phyloP scores from a whole-genome alignment of 2,797 vertebrate genomes.

The Anguilla anguilla region DNA sequence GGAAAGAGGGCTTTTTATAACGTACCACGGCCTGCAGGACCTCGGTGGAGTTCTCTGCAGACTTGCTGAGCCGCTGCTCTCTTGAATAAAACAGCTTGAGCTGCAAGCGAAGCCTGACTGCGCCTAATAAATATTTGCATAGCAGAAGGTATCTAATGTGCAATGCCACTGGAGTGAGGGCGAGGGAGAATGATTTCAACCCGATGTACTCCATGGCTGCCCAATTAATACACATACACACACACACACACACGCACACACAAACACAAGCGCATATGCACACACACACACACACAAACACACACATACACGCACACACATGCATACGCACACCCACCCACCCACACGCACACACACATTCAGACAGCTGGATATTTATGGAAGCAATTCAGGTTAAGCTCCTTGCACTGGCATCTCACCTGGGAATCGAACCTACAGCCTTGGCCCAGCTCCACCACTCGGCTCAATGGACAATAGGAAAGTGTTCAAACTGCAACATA shows the following conservation, averaged over 20 bases:
- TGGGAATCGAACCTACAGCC: not conserved
- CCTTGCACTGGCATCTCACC: not conserved
- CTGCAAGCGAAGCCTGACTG: not conserved
- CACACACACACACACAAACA: no score
- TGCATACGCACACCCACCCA: no score
- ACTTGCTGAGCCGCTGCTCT: not conserved
- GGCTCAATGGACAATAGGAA: not conserved
- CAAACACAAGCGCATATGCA: no score
- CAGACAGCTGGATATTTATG: not conserved
- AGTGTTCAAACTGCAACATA: not conserved
- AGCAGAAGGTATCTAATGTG: not conserved
- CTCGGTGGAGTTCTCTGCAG: not conserved
- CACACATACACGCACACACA: no score
- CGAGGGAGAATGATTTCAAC: not conserved
- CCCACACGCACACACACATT: no score
- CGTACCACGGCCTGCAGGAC: not conserved
- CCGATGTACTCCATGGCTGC: not conserved
- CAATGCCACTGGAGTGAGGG: not conserved
- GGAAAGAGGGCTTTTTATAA: not conserved
- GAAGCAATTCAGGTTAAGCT: not conserved
- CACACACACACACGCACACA: no score
- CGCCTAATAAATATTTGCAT: not conserved
- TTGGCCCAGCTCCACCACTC: not conserved
- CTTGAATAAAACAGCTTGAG: not conserved
- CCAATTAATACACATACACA: not conserved